Evolutionary conservation across 2,113 vertebrate species (phyloP), one percentile per base, ranked within the genome.

Genomic region (Addax nasomaculatus): DNA sequence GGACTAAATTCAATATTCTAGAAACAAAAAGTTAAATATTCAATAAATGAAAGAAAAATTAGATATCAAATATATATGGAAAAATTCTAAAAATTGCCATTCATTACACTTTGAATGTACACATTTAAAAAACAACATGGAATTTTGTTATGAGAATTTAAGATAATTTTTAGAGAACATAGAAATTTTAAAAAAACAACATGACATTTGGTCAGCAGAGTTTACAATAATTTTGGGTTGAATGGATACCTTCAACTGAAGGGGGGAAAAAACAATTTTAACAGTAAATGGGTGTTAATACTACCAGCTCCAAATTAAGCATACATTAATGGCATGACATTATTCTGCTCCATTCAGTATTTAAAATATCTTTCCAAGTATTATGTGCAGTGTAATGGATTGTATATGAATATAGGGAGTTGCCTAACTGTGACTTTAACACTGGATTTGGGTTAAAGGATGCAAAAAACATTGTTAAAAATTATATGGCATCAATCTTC

Each of bases 121-220:
- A 2, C 78, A 53, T 67, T 97, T 78, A 57, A 80, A 96, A 94
- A 90, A 58, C 30, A 89, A 92, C 16, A 55, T 79, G 55, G 30
- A 89, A 83, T 96, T 97, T 97, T 95, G 14, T 95, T 95, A 51
- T 43, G 21, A 93, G 36, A 92, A 57, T 88, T 94, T 62, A 93
- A 78, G 73, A 58, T 96, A 90, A 92, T 97, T 95, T 89, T 93
- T 83, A 88, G 36, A 6, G 17, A 73, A 90, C 16, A 27, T 21
- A 81, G 4, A 47, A 55, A 80, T 89, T 53, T 90, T 92, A 53
- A 62, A 91, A 70, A 95, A 88, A 96, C 86, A 84, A 57, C 10
- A 67, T 67, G 67, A 6, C 14, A 85, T 95, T 93, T 96, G 96
- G 21, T 97, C 64, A 89, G 19, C 10, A 79, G 17, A 93, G 21